Base-by-base conservation (phyloP, 1,140 invertebrate genomes). In the Drosophila miranda region DNA sequence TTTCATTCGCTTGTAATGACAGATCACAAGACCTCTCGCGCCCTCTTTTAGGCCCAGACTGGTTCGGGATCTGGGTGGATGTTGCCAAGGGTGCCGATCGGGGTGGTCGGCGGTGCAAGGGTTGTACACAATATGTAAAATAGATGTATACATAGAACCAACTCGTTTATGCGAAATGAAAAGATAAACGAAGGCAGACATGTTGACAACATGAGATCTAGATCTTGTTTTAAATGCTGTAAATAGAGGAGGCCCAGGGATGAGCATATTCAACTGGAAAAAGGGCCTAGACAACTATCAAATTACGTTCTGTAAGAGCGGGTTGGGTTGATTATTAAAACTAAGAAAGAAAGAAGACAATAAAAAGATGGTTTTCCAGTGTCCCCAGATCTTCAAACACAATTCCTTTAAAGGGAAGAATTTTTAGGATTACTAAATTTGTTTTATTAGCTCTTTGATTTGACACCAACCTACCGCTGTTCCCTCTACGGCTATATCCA, bases 11-110 rank as follows among this genome's bases (percentile, higher is more conserved):
- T 46, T 68, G 64, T 68, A 67, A 67, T 68, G 64, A 68, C 64
- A 68, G 64, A 68, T 68, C 64, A 68, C 64, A 68, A 68, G 64
- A 68, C 67, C 61, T 66, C 23, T 48, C 11, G 13, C 34, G 1
- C 8, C 4, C 9, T 19, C 19, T 19, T 19, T 19, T 2, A 2
- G 19, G 19, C 11, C 43, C 14, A 68, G 64, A 67, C 61, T 50
- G 64, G 34, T 67, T 63, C 49, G 64, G 58, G 30, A 66, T 48
- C 49, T 30, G 64, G 0, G 34, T 11, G 11, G 44, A 19, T 55
- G 64, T 68, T 68, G 64, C 64, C 51, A 68, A 68, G 64, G 64
- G 64, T 38, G 34, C 34, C 55, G 2, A 6, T 66, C 28, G 49
- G 16, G 30, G 23, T 41, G n/a, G n/a, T n/a, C n/a, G n/a, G n/a